Conservation (phyloP, 2,888 invertebrate genomes). For the Drosophila monieri region DNA sequence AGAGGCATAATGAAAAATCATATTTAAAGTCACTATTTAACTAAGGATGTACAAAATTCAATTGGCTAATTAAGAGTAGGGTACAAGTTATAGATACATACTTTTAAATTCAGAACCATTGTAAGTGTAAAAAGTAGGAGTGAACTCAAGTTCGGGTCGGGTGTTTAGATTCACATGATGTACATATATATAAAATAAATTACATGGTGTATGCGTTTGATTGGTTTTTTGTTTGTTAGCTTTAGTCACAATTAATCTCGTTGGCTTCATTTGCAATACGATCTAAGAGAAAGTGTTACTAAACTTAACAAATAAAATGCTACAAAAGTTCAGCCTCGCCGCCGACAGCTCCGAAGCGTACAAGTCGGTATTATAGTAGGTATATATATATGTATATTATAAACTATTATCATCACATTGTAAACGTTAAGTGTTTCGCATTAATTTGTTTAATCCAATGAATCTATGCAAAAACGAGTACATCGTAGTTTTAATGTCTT, state of each 20-base stretch:
- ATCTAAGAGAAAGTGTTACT: constrained; percentile 66
- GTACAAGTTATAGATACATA: constrained; percentile 55
- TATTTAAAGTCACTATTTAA: constrained; percentile 48
- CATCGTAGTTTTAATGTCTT: constrained; percentile 64
- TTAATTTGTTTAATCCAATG: constrained; percentile 64
- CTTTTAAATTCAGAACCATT: constrained; percentile 41
- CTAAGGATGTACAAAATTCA: constrained; percentile 55
- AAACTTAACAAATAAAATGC: constrained; percentile 78
- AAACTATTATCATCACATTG: constrained; percentile 78
- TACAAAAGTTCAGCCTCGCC: constrained; percentile 76
- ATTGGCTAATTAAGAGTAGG: constrained; percentile 66
- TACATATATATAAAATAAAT: constrained; percentile 52
- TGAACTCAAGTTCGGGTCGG: constrained; percentile 27
- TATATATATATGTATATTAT: constrained; percentile 51
- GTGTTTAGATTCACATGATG: constrained; percentile 33
- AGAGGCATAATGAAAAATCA: constrained; percentile 34
- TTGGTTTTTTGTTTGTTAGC: constrained; percentile 47
- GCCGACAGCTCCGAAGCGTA: constrained; percentile 60
- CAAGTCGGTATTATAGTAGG: constrained; percentile 55
- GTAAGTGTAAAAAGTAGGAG: constrained; percentile 18
- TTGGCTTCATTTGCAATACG: constrained; percentile 61
- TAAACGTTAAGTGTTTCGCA: constrained; percentile 70
- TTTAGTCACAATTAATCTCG: constrained; percentile 78
- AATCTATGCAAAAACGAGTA: constrained; percentile 76
- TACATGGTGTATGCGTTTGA: constrained; percentile 41